phyloP scores from a whole-genome alignment of 2,113 vertebrate species.

The Hyla sarda region DNA sequence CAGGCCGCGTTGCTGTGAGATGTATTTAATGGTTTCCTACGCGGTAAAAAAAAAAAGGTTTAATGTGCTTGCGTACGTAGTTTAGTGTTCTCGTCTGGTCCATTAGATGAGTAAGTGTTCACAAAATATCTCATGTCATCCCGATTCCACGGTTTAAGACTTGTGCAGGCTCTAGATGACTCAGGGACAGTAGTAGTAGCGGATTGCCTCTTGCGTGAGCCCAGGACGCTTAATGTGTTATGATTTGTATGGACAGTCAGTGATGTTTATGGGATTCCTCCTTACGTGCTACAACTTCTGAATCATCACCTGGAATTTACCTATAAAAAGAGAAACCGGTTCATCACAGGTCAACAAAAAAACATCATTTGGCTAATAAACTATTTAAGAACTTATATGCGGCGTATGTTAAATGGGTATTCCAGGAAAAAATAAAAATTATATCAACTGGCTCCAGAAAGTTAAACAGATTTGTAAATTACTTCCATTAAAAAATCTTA shows the following conservation, averaged over 20 bases:
- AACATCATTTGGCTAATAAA: too few species aligned
- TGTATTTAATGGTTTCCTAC: background rate
- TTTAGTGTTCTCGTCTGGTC: background rate
- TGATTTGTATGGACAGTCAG: constrained; percentile 23
- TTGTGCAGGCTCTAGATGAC: constrained; percentile 15
- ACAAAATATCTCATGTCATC: background rate
- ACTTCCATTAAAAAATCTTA: too few species aligned
- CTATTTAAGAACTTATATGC: too few species aligned
- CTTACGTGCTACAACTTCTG: constrained; percentile 83
- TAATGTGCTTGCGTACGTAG: constrained; percentile 1
- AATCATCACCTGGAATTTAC: constrained; percentile 99
- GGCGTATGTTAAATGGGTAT: too few species aligned
- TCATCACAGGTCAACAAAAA: background rate
- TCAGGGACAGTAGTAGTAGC: background rate
- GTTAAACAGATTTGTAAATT: too few species aligned
- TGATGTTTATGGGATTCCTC: background rate
- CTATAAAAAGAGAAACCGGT: constrained; percentile 69
- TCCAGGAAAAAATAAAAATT: too few species aligned
- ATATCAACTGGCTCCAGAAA: too few species aligned
- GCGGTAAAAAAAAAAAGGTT: background rate
- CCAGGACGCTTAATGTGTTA: background rate
- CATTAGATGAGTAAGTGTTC: background rate
- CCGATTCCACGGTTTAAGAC: background rate
- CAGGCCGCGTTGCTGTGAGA: background rate
- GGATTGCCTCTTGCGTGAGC: background rate